These are phyloP conservation scores for Cepaea nemoralis DNA, from an alignment of 1,140 invertebrate genomes.

Conservation along the genomic window DNA sequence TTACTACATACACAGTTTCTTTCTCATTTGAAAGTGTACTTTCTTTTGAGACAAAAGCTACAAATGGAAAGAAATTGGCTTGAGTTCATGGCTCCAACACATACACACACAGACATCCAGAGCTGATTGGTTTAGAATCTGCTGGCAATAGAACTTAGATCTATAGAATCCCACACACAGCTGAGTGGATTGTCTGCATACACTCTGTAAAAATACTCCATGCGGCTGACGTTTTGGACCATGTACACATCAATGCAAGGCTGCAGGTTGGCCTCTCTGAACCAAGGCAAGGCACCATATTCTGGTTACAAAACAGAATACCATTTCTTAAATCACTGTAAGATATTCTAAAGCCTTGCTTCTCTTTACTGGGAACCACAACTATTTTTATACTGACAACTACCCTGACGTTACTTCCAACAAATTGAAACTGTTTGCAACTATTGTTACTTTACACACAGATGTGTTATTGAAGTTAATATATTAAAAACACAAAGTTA, in stretches of 20 bases:
- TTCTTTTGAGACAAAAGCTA: no score
- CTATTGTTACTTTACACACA: no score
- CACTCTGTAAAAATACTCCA: conserved; percentile 51
- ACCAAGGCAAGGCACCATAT: conserved; percentile 48
- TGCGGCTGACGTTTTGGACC: conserved; percentile 45
- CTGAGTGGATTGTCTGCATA: conserved; percentile 55
- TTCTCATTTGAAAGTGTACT: no score
- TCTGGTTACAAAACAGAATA: conserved; percentile 50
- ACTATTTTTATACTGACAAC: no score
- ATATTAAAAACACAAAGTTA: no score
- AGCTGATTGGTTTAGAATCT: conserved; percentile 44
- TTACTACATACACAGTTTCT: no score
- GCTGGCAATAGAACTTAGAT: conserved; percentile 49
- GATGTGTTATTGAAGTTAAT: no score
- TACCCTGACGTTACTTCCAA: no score
- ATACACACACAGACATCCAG: not conserved
- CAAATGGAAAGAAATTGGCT: not conserved
- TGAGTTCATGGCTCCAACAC: no score
- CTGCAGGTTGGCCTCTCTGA: conserved; percentile 47
- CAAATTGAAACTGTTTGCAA: no score
- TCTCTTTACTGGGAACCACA: no score
- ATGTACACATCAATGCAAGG: conserved; percentile 51
- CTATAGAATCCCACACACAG: conserved; percentile 50
- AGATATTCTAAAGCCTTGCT: no score
- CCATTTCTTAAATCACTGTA: not conserved